A percentile compares a stretch with the other conserved stretches of the same genome.
Evolutionary conservation across 1,140 invertebrate species (phyloP).

Genomic region (Tetragnatha versicolor): DNA sequence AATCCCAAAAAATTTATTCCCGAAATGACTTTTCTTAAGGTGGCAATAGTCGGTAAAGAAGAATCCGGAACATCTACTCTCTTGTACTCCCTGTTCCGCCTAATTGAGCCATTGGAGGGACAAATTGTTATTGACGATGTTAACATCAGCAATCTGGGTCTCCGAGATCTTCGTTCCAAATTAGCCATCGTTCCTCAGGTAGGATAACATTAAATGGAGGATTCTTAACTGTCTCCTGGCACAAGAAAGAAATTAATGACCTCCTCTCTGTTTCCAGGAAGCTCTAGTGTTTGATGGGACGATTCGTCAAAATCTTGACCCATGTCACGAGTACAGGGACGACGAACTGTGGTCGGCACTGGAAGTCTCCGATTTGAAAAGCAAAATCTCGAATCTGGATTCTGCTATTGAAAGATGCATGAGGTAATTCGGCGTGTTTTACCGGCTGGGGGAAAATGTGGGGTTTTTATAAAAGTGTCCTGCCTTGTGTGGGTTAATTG

Average conservation of each 20-base stretch:
- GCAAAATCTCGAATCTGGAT: not conserved
- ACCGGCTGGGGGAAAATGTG: too few relatives aligned
- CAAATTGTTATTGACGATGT: conserved; percentile 39
- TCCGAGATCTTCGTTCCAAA: conserved; percentile 39
- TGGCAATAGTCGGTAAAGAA: conserved; percentile 75
- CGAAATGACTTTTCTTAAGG: conserved; percentile 13
- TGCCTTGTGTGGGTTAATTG: too few relatives aligned
- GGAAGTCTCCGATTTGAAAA: conserved; percentile 49
- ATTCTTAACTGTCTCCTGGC: too few relatives aligned
- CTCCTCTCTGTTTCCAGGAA: conserved; percentile 67
- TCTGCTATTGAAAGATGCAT: not conserved
- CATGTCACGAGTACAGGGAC: conserved; percentile 56
- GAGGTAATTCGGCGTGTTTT: too few relatives aligned
- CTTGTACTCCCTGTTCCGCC: conserved; percentile 31
- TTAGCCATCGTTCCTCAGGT: conserved; percentile 61
- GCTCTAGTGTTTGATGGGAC: conserved; percentile 75
- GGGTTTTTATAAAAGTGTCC: too few relatives aligned
- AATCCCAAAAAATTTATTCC: too few relatives aligned
- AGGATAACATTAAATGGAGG: too few relatives aligned
- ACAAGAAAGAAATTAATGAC: too few relatives aligned
- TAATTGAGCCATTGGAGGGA: conserved; percentile 39
- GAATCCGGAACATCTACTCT: conserved; percentile 67
- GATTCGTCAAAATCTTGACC: conserved; percentile 60
- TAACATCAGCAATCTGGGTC: conserved; percentile 35
- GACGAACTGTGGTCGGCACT: conserved; percentile 57